Conservation (phyloP, 2,113 vertebrate genomes). For the Aspiorhynchus laticeps region DNA sequence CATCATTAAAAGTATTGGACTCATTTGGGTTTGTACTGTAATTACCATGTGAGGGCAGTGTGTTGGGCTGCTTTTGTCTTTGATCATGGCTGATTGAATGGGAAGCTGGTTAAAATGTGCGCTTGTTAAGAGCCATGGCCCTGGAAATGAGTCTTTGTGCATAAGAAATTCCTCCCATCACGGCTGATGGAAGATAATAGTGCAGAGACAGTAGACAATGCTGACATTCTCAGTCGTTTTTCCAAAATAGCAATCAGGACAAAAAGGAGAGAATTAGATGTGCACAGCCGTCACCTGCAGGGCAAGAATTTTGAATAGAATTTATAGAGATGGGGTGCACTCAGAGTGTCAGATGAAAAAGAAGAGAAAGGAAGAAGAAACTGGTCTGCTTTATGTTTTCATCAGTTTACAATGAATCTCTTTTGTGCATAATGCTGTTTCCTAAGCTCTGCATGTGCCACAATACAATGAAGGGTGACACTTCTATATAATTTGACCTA, state of each 20-base stretch:
- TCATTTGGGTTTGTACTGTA: slow-evolving; percentile 32
- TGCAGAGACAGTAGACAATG: slow-evolving; percentile 41
- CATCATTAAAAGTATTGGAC: slow-evolving; percentile 37
- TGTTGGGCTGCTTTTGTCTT: slow-evolving; percentile 36
- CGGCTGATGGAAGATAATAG: slow-evolving; percentile 38
- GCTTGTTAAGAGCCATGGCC: slow-evolving; percentile 68
- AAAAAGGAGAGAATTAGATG: slow-evolving; percentile 4
- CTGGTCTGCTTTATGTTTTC: not conserved
- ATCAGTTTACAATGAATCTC: not conserved
- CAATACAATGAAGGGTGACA: not conserved
- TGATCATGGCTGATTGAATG: slow-evolving; percentile 46
- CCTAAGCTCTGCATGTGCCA: not conserved
- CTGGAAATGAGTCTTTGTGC: slow-evolving; percentile 64
- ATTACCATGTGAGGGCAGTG: slow-evolving; percentile 43
- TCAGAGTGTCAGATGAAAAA: not conserved
- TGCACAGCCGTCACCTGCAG: not conserved
- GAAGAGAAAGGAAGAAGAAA: not conserved
- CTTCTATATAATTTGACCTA: not conserved
- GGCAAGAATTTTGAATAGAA: not conserved
- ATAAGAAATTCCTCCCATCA: slow-evolving; percentile 58
- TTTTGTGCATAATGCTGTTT: not conserved
- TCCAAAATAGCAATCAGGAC: slow-evolving; percentile 16
- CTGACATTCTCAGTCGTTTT: slow-evolving; percentile 44
- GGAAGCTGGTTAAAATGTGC: slow-evolving; percentile 66
- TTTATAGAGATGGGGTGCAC: not conserved